Base-by-base conservation (phyloP, 2,797 vertebrate species). In the Leptoclinus maculatus region DNA sequence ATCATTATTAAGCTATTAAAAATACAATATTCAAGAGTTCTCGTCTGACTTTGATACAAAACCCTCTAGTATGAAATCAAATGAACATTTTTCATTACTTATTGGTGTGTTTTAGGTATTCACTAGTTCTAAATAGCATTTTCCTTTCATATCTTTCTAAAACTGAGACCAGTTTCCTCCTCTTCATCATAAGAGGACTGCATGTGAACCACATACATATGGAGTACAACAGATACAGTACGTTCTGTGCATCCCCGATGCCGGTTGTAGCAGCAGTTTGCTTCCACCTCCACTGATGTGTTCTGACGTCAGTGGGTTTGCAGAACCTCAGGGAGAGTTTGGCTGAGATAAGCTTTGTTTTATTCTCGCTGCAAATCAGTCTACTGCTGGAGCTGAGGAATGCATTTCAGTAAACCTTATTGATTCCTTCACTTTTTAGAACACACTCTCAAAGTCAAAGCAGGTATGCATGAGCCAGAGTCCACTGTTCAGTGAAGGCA, bases 391-490 rank as follows among this genome's bases (percentile, higher is more conserved):
- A 71, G 57, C 21, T 69, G 58, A 79, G 64, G 79, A 72, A 80
- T 38, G 38, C 54, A 74, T 78, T 78, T 76, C 10, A 62, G 65
- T n/a, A 66, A 19, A 78, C 36, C 23, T 77, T 77, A 74, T 65
- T 49, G 78, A 84, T 81, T 59, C 29, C 39, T 72, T 66, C 25
- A 17, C 29, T 73, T 79, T 71, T 78, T 58, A 63, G 74, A 68
- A 58, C 34, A 66, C 41, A 41, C 65, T 38, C 63, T 68, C 76
- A 74, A 65, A 77, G 59, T 72, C 45, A 75, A 58, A 73, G 60
- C 47, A 78, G 69, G 53, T 66, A 3, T 57, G 60, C 36, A n/a
- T 23, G 38, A 68, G 54, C 54, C 43, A 69, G 56, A 69, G n/a
- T 69, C 45, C 45, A 29, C 12, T 34, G 29, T 34, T 54, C 19